Base-by-base conservation (phyloP, 2,797 vertebrate genomes). In the Pseudocheirus occidentalis region DNA sequence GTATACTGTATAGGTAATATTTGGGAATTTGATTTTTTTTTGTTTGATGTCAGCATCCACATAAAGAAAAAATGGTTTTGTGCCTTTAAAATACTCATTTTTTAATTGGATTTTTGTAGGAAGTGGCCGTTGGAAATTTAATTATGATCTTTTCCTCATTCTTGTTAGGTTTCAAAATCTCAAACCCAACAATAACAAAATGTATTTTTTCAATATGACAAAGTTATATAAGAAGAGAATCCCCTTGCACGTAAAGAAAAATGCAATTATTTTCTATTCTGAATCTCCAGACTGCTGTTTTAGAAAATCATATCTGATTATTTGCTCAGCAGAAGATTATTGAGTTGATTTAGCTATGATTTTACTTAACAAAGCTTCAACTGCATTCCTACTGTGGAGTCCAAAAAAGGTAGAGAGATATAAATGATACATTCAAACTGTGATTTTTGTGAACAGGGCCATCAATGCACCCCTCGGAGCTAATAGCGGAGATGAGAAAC, bases 401-500 rank as follows among this genome's bases (percentile, higher is more conserved):
- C 99, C 98, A 98, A 99, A 99, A 99, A 99, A 99, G 99, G 98
- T 98, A 99, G 99, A 98, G 98, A 98, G 98, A 99, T 99, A 99
- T 99, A 99, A 99, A 99, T 99, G 99, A 99, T 99, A 99, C 99
- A 99, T 99, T 99, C 99, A 99, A 98, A 99, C 99, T 99, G 99
- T 99, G 99, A 99, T 99, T 99, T 99, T 99, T 99, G 98, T 99
- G 99, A 99, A 99, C 99, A 99, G 99, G 99, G 99, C 99, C 99
- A 98, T 99, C 99, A 98, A 99, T 99, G 99, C 99, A 99, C 99
- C 99, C 99, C 99, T 99, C 99, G 89, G 99, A 99, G 99, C 99
- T 99, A 99, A 99, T 99, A 99, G 99, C 99, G 97, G 99, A 99
- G 99, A 99, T 99, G 99, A 99, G 99, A 99, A 99, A 99, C 99